Base-by-base conservation (phyloP, 2,113 vertebrate species). In the Melanerpes aurifrons region DNA sequence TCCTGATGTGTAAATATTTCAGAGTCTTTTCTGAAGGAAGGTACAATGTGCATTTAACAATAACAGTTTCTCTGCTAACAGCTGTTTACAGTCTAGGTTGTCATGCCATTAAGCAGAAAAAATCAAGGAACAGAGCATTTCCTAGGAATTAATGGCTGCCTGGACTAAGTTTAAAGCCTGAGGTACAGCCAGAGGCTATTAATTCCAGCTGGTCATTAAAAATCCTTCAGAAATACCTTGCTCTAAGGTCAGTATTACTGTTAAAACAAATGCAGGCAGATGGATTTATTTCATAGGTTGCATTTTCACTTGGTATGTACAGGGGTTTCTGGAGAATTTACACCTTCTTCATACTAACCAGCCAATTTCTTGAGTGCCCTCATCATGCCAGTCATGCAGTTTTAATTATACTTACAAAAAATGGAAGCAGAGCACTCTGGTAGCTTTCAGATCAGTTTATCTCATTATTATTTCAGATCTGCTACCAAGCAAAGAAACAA, bases 151-250 rank as follows among this genome's bases (percentile, higher is more conserved):
- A 96, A 94, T 95, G 88, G 86, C 89, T 92, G 76, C 68, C 84
- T 78, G 91, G 90, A 54, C 76, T 93, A 63, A 69, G 82, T 96
- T 91, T 95, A 87, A 91, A 94, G 89, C 68, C 85, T 79, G 88
- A 93, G 40, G 59, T 79, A 92, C 90, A 90, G 71, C 92, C 86
- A 94, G 83, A 93, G 93, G 90, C 83, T 94, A 90, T 95, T 96
- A 96, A 95, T 91, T 92, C 89, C 94, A 97, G 68, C 87, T 91
- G 82, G 86, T 94, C 94, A 93, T 96, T 97, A 96, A 96, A 95
- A 96, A 93, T 90, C 86, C 82, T 91, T 95, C 15, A 29, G 94
- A 96, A 97, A 96, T 95, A 78, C 70, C 90, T 94, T 87, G 68
- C 57, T 86, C 81, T 64, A 90, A 79, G 78, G 91, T 93, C 86